Conservation (phyloP, 1,140 invertebrate genomes). For the Ceratitis capitata region DNA sequence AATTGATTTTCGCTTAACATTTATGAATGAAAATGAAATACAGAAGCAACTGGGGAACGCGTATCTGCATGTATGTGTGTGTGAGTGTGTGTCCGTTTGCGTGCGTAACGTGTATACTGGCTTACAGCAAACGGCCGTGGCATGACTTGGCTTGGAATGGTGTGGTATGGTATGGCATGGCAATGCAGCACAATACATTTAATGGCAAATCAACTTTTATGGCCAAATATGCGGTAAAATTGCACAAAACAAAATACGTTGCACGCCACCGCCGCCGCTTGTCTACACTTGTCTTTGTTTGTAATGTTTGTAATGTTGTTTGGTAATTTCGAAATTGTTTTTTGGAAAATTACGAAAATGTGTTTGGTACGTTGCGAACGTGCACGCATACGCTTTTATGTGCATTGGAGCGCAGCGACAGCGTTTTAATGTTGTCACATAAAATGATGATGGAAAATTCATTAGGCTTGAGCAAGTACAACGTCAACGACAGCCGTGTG, state of each 20-base stretch:
- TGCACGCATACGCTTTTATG: not conserved
- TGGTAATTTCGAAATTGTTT: not conserved
- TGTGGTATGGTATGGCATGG: too few relatives aligned
- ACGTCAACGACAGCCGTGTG: not conserved
- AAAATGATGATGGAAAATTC: conserved; percentile 11
- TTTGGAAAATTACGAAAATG: not conserved
- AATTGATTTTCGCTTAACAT: not conserved
- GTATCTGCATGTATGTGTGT: too few relatives aligned
- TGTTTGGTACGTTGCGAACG: too few relatives aligned
- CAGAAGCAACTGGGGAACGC: too few relatives aligned
- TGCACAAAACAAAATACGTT: conserved; percentile 8
- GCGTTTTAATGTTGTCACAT: conserved; percentile 22
- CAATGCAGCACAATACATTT: not conserved
- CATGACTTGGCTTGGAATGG: too few relatives aligned
- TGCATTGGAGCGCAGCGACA: not conserved
- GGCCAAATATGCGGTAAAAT: conserved; percentile 14
- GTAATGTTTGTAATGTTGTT: not conserved
- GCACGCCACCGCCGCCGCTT: not conserved
- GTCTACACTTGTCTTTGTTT: not conserved
- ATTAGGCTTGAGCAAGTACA: not conserved
- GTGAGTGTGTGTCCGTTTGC: not conserved
- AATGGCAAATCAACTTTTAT: conserved; percentile 31
- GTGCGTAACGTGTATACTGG: not conserved
- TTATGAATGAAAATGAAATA: not conserved
- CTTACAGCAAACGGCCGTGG: not conserved